A percentile compares a stretch with the other conserved stretches of the same genome.
Evolutionary conservation across 2,888 invertebrate genomes (phyloP).

Genomic region (Ariolimax columbianus): DNA sequence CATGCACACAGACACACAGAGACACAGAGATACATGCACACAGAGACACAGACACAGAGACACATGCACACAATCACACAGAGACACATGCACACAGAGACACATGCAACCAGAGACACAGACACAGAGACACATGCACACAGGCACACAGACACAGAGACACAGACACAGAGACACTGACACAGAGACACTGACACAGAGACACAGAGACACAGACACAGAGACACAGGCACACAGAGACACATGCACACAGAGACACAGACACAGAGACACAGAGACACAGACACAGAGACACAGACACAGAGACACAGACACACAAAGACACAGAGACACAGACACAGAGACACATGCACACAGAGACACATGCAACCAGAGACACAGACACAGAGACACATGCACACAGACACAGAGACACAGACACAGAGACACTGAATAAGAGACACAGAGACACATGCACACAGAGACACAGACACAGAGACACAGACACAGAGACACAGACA

Average conservation of each 20-base stretch:
- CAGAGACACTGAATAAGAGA: neutral
- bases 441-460: neutral
- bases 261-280: neutral
- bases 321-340: too few species aligned
- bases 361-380: too few species aligned
- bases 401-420: neutral
- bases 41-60: too few species aligned
- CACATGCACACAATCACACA: too few species aligned
- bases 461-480: neutral
- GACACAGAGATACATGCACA: too few species aligned
- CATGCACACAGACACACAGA: too few species aligned
- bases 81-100: too few species aligned
- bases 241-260: too few species aligned
- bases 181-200: neutral
- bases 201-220: neutral
- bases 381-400: too few species aligned
- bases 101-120: too few species aligned
- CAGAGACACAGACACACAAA: too few species aligned
- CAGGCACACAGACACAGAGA: neutral
- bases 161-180: neutral
- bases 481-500: neutral
- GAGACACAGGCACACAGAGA: neutral
- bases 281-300: neutral
- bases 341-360: too few species aligned
- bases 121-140: neutral